These are phyloP conservation scores for Hydropsyche betteni DNA, from an alignment of 2,888 invertebrate species.

Conservation along the genomic window DNA sequence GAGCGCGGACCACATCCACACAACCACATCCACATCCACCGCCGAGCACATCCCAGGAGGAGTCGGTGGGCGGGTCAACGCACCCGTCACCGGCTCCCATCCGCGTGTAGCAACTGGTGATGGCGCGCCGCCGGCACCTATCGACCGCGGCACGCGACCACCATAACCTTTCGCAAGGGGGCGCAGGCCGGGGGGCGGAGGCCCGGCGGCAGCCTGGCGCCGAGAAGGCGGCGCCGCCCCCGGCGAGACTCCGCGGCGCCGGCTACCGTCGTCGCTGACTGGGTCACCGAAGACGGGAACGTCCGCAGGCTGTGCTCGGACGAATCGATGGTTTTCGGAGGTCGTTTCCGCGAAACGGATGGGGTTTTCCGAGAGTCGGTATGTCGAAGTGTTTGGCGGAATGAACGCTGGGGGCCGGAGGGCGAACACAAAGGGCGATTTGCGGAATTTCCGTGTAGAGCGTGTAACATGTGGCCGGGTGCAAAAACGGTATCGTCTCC, in stretches of 20 bases:
- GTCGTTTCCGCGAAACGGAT: neutral
- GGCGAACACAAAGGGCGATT: no score
- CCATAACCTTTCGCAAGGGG: conserved; percentile 44
- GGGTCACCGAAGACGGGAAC: conserved; percentile 43
- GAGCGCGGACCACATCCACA: no score
- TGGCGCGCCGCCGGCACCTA: conserved; percentile 32
- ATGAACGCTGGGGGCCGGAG: no score
- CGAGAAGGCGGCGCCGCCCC: conserved; percentile 51
- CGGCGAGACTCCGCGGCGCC: conserved; percentile 52
- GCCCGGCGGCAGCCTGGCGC: conserved; percentile 49
- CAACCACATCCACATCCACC: no score
- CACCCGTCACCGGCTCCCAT: no score
- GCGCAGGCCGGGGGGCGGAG: conserved; percentile 34
- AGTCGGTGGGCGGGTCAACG: no score
- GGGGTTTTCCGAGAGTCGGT: no score
- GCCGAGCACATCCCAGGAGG: no score
- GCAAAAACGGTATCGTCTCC: no score
- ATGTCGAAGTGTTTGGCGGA: no score
- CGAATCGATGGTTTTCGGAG: conserved; percentile 1
- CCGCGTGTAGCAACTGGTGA: conserved; percentile 35
- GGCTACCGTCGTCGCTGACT: conserved; percentile 13
- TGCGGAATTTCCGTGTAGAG: no score
- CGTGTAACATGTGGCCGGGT: no score
- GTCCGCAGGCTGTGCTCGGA: conserved; percentile 6
- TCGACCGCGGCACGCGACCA: conserved; percentile 24